Base-by-base conservation (phyloP, 2,797 vertebrate genomes). In the Leontocebus nigricollis region DNA sequence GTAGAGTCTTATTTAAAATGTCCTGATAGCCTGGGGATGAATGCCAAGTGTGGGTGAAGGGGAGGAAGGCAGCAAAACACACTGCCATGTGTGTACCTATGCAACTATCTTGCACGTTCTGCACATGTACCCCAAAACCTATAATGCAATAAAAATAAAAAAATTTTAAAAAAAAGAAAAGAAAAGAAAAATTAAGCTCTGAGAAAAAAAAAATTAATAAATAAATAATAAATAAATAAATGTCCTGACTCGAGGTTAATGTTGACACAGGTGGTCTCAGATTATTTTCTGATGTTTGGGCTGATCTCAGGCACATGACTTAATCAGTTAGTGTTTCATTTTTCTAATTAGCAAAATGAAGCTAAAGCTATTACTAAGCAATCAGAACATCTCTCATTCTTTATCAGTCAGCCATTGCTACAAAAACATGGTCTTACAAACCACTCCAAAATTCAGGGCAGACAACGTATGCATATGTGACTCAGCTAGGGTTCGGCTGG, bases 261-360 rank as follows among this genome's bases (percentile, higher is more conserved):
- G n/a, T 59, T 81, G 55, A 93, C 77, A 85, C 7, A 87, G 17
- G 5, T 76, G 75, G 12, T 76, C 59, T 93, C 59, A 7, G 15
- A 76, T 95, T 72, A 50, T 90, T 82, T 95, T 87, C 79, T 86
- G 50, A 91, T 12, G 20, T 83, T 94, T 80, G 48, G 33, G 52
- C 48, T 46, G 80, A 79, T 52, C 19, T 73, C 41, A 80, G 67
- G 30, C 96, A 96, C 86, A 93, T 85, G 44, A 90, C 27, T 90
- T 90, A 41, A 33, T 55, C 55, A 39, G 14, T 50, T 88, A 77
- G 52, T 84, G 15, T 79, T 55, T 72, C 46, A 20, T 59, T 52
- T 86, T 67, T 84, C 24, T 94, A 36, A 48, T 84, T 22, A 73
- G 24, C 14, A 81, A 90, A 96, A 94, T 81, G 44, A 92, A 93